Base-by-base conservation (phyloP, 2,888 invertebrate species). In the Trissolcus brochymenae region DNA sequence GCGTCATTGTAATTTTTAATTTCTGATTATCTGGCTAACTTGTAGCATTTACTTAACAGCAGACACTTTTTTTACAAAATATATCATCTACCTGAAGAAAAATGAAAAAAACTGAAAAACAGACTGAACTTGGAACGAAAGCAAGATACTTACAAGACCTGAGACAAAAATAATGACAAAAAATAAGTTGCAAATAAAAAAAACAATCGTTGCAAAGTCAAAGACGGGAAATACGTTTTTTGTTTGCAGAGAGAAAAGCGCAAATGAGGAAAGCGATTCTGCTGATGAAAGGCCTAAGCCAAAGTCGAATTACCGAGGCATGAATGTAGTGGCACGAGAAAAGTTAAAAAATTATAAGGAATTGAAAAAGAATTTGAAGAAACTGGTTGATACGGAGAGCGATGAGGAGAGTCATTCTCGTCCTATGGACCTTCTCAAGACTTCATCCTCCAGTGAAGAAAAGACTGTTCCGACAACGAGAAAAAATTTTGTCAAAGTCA, bases 91-190 rank as follows among this genome's bases (percentile, higher is more conserved):
- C 25, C 25, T 11, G 35, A 35, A 35, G 35, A 35, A 35, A 35
- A 11, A 35, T 35, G 11, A 35, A 35, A 29, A 29, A 35, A 35
- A 35, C 35, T 35, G 35, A 35, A 35, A 9, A 14, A n/a, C 21
- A 21, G 14, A 54, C 35, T 35, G 35, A 35, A 35, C 35, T 35
- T 35, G 9, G 35, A 35, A 35, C 35, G 9, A 35, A 11, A 35
- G 35, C 11, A 35, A 35, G 25, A 25, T 11, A 35, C 35, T 14
- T 29, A 35, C 19, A 35, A 54, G 35, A 29, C 9, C 21, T 6
- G 25, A 84, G 80, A 19, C 16, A 11, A n/a, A n/a, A 54, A 54
- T 29, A n/a, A 54, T 54, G 21, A 54, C 25, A 54, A 50, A 19
- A 19, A 50, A 17, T 16, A 50, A 9, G 14, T 50, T 17, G 14